Conservation (phyloP, 2,113 vertebrate genomes). For the Dinomys branickii region DNA sequence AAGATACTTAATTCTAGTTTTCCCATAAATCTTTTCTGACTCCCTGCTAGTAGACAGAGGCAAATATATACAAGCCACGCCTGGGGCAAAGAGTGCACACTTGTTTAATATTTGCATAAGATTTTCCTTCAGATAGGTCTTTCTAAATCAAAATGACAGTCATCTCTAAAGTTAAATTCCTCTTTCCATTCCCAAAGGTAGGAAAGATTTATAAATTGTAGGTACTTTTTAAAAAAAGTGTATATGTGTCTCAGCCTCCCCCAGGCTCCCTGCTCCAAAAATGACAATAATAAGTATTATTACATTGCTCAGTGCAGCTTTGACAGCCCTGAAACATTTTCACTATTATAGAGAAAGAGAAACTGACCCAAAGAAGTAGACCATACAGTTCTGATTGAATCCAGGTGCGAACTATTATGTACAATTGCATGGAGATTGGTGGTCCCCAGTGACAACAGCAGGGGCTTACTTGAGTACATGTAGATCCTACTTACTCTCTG, state of each 20-base stretch:
- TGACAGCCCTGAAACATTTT: neutral
- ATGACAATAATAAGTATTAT: neutral
- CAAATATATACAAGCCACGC: neutral
- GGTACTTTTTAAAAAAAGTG: neutral
- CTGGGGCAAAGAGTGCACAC: neutral
- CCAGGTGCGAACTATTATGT: neutral
- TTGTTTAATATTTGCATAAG: neutral
- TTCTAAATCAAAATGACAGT: neutral
- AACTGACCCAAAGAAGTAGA: neutral
- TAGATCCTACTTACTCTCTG: neutral
- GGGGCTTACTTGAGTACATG: neutral
- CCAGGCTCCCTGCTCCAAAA: neutral
- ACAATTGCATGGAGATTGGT: neutral
- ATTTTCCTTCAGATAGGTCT: constrained; percentile 3
- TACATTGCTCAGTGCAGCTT: neutral
- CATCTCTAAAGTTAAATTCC: neutral
- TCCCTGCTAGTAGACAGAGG: neutral
- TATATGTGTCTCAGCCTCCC: neutral
- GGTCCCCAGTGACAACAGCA: neutral
- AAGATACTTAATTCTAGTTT: neutral
- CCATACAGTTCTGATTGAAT: neutral
- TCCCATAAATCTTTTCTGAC: neutral
- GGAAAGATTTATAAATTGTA: neutral
- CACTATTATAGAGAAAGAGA: neutral
- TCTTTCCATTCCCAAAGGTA: neutral